Evolutionary conservation across 2,888 invertebrate genomes (phyloP), one percentile per base, ranked within the genome.

Genomic region (Andrena haemorrhoa): DNA sequence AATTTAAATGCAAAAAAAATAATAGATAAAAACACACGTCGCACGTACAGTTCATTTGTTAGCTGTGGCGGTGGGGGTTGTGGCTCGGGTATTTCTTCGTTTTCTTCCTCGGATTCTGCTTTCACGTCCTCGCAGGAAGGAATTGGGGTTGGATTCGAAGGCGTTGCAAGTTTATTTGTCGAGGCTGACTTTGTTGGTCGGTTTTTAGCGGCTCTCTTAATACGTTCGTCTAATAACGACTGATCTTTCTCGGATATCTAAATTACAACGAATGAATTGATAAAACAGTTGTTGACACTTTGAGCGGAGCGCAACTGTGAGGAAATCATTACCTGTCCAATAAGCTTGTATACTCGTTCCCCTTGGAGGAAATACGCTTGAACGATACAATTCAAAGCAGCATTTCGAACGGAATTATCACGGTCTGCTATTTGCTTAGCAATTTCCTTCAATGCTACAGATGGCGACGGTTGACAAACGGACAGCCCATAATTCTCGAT

Each of bases 401-500:
- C 98, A 92, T 98, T 99, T 64, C 99, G 95, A 58, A 99, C 99
- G 2, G 97, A 96, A 94, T 98, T 99, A 94, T 99, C 99, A 33
- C 99, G 95, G 94, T 99, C 99, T 0, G 98, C 97, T 91, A 99
- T 99, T 93, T 99, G 98, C 58, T 97, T 96, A 0, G 99, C 99
- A 23, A 99, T 96, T 94, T 98, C 97, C 93, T 97, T 97, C 2
- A 99, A 94, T 0, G 98, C 97, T 0, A 96, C 96, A 33, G 96
- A 95, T 0, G 97, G 96, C 0, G 97, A 96, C 0, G 98, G 97
- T 88, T 97, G 96, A 94, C 98, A 98, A 35, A 98, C 97, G 31
- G 95, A 95, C 53, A 98, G 95, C 0, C 98, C 98, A 94, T 97
- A 98, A 61, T 95, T 96, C 93, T 98, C 98, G 72, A 99, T 97